Conservation (phyloP, 1,140 invertebrate species). For the Acyrthosiphon pisum region DNA sequence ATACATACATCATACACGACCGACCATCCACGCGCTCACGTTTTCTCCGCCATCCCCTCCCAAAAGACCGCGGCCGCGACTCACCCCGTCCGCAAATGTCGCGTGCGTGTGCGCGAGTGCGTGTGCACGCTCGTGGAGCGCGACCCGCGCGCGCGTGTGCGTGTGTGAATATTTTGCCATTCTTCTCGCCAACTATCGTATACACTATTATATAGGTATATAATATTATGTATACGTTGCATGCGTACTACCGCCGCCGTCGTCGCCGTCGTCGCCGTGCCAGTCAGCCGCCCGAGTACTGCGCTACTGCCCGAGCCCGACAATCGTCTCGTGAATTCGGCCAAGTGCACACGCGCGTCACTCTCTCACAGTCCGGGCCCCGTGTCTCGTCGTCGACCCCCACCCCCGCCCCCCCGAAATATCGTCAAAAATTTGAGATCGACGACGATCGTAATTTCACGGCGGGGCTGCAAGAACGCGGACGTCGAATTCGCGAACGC, state of each 20-base stretch:
- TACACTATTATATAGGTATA: too few relatives aligned
- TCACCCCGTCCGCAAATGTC: not conserved
- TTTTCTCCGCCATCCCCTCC: not conserved
- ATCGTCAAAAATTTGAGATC: not conserved
- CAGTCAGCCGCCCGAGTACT: not conserved
- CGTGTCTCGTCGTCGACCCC: not conserved
- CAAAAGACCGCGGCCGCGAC: not conserved
- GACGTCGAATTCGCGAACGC: not conserved
- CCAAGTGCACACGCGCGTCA: not conserved
- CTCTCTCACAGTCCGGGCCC: too few relatives aligned
- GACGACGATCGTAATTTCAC: not conserved
- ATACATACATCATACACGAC: not conserved
- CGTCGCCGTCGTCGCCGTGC: not conserved
- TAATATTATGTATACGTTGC: not conserved
- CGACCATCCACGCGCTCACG: not conserved
- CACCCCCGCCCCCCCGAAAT: not conserved
- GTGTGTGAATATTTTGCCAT: not conserved
- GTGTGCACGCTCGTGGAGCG: not conserved
- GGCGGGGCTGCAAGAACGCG: too few relatives aligned
- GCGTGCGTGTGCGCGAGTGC: not conserved
- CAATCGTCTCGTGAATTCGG: conserved; percentile 43
- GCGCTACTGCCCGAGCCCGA: too few relatives aligned
- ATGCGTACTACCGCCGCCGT: not conserved
- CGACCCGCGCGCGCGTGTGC: not conserved
- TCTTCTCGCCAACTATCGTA: not conserved